These are phyloP conservation scores for Sterna hirundo DNA, from an alignment of 2,113 vertebrate genomes.

Conservation along the genomic window DNA sequence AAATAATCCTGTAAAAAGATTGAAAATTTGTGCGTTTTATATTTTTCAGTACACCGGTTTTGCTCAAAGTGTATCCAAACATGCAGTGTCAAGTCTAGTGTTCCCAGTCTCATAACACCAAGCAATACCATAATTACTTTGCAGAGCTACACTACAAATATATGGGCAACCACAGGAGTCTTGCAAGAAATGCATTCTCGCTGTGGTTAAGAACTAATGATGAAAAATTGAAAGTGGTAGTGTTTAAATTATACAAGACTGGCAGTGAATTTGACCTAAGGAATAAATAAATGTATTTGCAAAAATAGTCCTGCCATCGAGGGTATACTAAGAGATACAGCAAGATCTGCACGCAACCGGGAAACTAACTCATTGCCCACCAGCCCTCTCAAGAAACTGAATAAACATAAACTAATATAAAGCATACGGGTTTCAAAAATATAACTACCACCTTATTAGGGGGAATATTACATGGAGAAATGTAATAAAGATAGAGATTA, in stretches of 20 bases:
- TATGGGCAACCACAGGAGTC: not conserved
- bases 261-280: not conserved
- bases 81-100: not conserved
- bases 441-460: not conserved
- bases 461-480: not conserved
- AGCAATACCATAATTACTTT: not conserved
- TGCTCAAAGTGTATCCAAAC: not conserved
- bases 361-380: not conserved
- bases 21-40: not conserved
- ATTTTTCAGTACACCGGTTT: not conserved
- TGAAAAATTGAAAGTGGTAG: not conserved
- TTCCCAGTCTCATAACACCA: not conserved
- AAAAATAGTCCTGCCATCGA: not conserved
- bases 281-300: not conserved
- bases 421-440: not conserved
- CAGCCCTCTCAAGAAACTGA: not conserved
- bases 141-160: not conserved
- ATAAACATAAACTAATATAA: not conserved
- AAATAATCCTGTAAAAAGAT: not conserved
- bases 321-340: not conserved
- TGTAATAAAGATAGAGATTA: not conserved
- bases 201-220: not conserved
- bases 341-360: not conserved
- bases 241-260: not conserved
- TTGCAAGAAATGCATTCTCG: slow-evolving; percentile 15